phyloP scores from a whole-genome alignment of 2,888 invertebrate genomes.

The Phyto melanocephala region DNA sequence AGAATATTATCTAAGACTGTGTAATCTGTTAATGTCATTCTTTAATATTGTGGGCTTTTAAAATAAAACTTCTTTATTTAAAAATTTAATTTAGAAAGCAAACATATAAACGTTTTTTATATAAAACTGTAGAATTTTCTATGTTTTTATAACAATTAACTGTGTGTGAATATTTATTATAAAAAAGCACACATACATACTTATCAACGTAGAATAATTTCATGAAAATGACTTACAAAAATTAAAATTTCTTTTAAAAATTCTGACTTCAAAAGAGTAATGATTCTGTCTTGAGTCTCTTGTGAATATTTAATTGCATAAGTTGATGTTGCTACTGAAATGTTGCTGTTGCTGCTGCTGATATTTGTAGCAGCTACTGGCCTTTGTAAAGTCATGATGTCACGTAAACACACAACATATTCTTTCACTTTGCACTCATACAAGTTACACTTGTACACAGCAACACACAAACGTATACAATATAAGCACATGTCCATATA shows the following conservation, averaged over 20 bases:
- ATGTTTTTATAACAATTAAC: no score
- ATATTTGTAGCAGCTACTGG: conserved; percentile 8
- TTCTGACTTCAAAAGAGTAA: conserved; percentile 15
- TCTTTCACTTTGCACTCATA: not conserved
- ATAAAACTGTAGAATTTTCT: no score
- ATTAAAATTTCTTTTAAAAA: not conserved
- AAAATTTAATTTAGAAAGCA: no score
- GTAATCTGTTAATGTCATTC: no score
- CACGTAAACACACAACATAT: conserved; percentile 54
- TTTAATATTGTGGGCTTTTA: no score
- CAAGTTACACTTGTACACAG: not conserved
- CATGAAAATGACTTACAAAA: conserved; percentile 2
- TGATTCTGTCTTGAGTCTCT: conserved; percentile 37
- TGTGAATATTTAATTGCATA: conserved; percentile 51
- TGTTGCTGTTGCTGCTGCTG: not conserved
- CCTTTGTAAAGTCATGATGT: conserved; percentile 59
- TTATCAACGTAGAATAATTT: not conserved
- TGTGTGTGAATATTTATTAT: no score
- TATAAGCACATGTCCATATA: not conserved
- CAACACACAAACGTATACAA: not conserved
- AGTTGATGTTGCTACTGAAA: not conserved
- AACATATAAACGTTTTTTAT: no score
- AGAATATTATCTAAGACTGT: no score
- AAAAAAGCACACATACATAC: no score
- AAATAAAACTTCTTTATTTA: no score